A percentile compares a stretch with the other conserved stretches of the same genome.
Evolutionary conservation across 2,888 invertebrate genomes (phyloP).

Genomic region (Campopleginae sp.): DNA sequence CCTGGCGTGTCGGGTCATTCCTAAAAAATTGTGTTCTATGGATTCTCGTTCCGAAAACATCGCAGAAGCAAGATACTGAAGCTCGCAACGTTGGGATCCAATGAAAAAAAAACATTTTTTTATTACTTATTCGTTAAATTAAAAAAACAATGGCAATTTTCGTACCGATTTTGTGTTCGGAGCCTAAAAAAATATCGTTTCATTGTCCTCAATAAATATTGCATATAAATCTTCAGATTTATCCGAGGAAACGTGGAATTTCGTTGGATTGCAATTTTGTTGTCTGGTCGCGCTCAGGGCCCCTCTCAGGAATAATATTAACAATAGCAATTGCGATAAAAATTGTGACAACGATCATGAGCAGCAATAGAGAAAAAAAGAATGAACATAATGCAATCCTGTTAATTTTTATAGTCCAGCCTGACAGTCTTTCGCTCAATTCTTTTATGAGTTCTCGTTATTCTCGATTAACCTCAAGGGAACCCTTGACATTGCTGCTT

Average conservation of each 20-base stretch:
- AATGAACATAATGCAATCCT: neutral
- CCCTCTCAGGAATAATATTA: neutral
- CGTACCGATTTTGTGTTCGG: too few species aligned
- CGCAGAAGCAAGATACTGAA: too few species aligned
- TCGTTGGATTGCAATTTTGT: neutral
- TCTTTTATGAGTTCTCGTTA: slow-evolving; percentile 14
- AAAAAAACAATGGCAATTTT: too few species aligned
- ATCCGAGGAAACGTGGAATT: too few species aligned
- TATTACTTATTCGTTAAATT: too few species aligned
- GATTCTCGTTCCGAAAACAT: too few species aligned
- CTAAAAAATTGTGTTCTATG: neutral
- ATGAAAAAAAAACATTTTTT: too few species aligned
- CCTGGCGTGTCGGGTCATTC: neutral
- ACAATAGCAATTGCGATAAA: neutral
- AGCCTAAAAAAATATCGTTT: too few species aligned
- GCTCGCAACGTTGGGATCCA: too few species aligned
- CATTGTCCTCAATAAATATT: too few species aligned
- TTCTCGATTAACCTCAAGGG: neutral
- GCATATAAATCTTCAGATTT: too few species aligned
- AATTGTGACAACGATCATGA: neutral
- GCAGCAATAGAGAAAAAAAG: neutral
- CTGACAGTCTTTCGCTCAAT: neutral
- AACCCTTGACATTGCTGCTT: neutral
- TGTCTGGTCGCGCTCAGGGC: neutral
- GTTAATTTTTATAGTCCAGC: slow-evolving; percentile 5